Conservation (phyloP, 2,888 invertebrate species). For the Sarcophaga subvicina region DNA sequence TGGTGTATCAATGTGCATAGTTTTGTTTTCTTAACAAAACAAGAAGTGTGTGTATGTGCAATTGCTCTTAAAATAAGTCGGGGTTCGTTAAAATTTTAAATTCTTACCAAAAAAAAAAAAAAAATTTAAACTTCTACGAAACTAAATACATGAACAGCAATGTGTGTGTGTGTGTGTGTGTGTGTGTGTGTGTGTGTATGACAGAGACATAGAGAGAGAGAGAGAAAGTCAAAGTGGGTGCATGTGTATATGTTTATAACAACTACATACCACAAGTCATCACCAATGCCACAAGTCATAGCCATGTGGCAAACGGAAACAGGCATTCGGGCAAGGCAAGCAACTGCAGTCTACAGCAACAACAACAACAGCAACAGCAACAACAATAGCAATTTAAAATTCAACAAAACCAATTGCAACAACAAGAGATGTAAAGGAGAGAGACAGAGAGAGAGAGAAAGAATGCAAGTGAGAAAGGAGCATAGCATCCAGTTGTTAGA, state of each 20-base stretch:
- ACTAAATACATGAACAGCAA: slow-evolving; percentile 40
- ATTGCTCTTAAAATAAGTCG: neutral
- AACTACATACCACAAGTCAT: slow-evolving; percentile 70
- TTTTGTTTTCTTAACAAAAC: no score
- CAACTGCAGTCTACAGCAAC: slow-evolving; percentile 57
- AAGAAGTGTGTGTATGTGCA: no score
- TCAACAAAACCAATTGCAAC: slow-evolving; percentile 18
- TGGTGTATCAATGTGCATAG: neutral
- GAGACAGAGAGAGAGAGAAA: neutral
- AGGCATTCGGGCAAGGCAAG: slow-evolving; percentile 1
- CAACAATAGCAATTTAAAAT: slow-evolving; percentile 14
- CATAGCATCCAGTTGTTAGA: slow-evolving; percentile 60
- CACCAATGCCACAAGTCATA: slow-evolving; percentile 69
- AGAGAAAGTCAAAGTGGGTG: neutral
- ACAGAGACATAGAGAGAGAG: neutral
- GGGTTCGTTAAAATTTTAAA: slow-evolving; percentile 6
- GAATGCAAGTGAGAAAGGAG: neutral
- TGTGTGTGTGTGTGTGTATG: slow-evolving; percentile 11
- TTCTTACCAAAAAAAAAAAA: neutral
- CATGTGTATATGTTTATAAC: slow-evolving; percentile 39
- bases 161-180: slow-evolving; percentile 17
- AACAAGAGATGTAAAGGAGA: neutral
- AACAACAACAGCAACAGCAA: slow-evolving; percentile 20
- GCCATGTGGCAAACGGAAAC: slow-evolving; percentile 64
- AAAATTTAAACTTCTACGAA: slow-evolving; percentile 50